Conservation (phyloP, 2,797 vertebrate genomes). For the Streptopelia turtur region DNA sequence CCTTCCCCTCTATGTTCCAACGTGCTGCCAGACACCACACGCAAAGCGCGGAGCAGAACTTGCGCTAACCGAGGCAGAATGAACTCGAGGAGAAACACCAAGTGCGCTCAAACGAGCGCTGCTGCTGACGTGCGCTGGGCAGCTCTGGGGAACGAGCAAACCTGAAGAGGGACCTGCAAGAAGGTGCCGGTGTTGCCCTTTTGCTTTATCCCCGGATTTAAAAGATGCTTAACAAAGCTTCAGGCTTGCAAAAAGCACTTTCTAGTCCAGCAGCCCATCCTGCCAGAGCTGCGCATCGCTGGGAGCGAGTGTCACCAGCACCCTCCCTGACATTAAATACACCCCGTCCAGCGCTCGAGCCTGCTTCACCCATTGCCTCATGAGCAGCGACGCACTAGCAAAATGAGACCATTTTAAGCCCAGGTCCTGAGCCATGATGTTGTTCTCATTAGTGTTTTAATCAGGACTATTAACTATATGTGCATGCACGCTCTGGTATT, state of each 20-base stretch:
- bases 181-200: neutral
- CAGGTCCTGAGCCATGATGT: neutral
- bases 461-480: neutral
- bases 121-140: neutral
- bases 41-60: neutral
- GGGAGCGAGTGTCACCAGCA: neutral
- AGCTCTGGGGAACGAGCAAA: neutral
- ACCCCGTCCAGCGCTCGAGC: neutral
- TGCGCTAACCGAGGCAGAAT: neutral
- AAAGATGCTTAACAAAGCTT: neutral
- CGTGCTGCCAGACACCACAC: neutral
- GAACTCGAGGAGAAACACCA: neutral
- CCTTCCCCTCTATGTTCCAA: neutral
- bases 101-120: neutral
- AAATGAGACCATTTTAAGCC: neutral
- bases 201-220: fast-evolving
- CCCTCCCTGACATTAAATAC: neutral
- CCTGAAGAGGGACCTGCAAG: neutral
- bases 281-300: neutral
- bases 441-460: neutral
- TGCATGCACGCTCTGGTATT: fast-evolving
- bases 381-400: neutral
- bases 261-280: neutral
- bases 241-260: neutral
- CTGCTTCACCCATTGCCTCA: neutral